phyloP scores from a whole-genome alignment of 2,797 vertebrate genomes.

The Acipenser oxyrinchus region DNA sequence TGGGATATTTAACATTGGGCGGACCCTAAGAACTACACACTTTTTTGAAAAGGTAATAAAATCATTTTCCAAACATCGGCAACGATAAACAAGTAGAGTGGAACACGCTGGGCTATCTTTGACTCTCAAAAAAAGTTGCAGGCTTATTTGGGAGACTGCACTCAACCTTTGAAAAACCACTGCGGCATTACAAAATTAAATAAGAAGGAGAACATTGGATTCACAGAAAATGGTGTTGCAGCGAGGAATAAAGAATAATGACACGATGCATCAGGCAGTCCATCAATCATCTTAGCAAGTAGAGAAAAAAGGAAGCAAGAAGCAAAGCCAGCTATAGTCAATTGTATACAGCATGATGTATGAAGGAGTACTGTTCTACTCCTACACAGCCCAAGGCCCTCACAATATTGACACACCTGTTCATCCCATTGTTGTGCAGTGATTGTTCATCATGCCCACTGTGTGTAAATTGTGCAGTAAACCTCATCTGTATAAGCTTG shows the following conservation, averaged over 20 bases:
- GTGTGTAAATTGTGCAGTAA: not conserved
- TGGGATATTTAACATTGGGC: no score
- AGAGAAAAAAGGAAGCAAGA: conserved; percentile 6
- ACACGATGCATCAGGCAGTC: conserved; percentile 16
- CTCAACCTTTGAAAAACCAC: not conserved
- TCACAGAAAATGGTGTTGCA: not conserved
- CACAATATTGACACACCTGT: no score
- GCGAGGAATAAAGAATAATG: conserved; percentile 19
- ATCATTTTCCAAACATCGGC: no score
- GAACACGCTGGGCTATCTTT: no score
- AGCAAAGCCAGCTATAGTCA: not conserved
- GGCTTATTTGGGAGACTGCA: not conserved
- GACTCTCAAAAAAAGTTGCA: not conserved
- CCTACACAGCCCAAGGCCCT: not conserved
- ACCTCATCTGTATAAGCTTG: not conserved
- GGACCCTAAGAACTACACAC: no score
- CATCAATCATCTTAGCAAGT: conserved; percentile 13
- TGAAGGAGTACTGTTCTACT: no score
- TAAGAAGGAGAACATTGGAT: not conserved
- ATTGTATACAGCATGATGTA: not conserved
- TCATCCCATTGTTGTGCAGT: no score
- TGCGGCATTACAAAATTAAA: conserved; percentile 2
- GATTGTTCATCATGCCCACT: no score
- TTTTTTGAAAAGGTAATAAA: no score
- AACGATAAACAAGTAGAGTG: no score